Conservation (phyloP, 2,797 vertebrate genomes). For the Chaenodraco wilsoni region DNA sequence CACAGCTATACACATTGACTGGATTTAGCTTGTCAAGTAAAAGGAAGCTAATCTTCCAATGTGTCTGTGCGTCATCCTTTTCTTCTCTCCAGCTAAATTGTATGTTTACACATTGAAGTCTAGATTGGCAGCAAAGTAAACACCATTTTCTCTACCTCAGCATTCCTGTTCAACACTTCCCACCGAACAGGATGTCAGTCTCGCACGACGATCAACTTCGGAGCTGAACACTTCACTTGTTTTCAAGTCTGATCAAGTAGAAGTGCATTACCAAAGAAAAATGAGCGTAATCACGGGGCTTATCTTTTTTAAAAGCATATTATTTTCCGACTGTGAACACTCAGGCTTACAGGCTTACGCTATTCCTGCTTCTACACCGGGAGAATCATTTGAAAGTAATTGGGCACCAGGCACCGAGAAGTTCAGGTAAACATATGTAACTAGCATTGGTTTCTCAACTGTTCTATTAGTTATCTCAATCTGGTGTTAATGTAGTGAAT, state of each 20-base stretch:
- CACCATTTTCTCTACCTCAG: slow-evolving; percentile 11
- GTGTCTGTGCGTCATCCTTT: neutral
- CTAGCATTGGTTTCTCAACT: slow-evolving; percentile 1
- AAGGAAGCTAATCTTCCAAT: slow-evolving; percentile 9
- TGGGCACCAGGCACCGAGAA: slow-evolving; percentile 43
- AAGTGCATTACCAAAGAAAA: slow-evolving; percentile 36
- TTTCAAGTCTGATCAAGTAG: slow-evolving; percentile 18
- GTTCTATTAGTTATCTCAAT: slow-evolving; percentile 6
- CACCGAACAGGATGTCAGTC: slow-evolving; percentile 14
- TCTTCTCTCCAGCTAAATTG: neutral
- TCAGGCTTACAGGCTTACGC: neutral
- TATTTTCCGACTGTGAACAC: neutral
- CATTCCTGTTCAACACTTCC: slow-evolving; percentile 19
- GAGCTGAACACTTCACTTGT: neutral
- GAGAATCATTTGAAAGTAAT: slow-evolving; percentile 58
- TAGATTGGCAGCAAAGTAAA: slow-evolving; percentile 31
- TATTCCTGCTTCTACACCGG: slow-evolving; percentile 30
- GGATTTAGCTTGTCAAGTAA: slow-evolving; percentile 8
- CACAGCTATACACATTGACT: neutral
- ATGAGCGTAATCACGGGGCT: slow-evolving; percentile 10
- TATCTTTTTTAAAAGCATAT: neutral
- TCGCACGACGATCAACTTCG: slow-evolving; percentile 6
- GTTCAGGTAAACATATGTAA: slow-evolving; percentile 49
- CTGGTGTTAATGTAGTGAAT: neutral
- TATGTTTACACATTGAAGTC: neutral